Evolutionary conservation across 2,888 invertebrate species (phyloP).

Genomic region (Tipula lateralis): DNA sequence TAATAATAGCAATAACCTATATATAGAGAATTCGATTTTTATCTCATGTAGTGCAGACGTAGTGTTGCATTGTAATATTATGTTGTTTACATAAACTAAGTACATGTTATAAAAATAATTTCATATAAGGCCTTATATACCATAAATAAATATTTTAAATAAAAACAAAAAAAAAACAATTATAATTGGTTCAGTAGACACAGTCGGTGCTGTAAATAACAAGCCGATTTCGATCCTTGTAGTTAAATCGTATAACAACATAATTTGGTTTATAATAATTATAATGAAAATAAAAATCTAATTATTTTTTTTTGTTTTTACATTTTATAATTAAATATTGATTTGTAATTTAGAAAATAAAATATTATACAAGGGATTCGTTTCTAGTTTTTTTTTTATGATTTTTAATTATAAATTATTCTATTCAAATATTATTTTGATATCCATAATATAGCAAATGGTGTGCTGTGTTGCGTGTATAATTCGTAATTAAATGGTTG

Average conservation of each 20-base stretch:
- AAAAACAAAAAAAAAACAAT: not conserved
- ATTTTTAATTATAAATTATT: constrained; percentile 2
- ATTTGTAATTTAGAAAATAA: not conserved
- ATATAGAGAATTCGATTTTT: not conserved
- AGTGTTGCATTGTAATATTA: not conserved
- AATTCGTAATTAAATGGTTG: not conserved
- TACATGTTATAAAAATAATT: constrained; percentile 1
- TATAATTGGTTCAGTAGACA: not conserved
- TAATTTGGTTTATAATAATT: not conserved
- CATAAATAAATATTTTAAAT: not conserved
- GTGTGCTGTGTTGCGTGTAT: not conserved
- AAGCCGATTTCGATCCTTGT: not conserved
- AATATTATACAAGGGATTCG: not conserved
- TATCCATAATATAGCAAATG: not conserved
- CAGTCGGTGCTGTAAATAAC: not conserved
- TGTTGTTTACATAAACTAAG: not conserved
- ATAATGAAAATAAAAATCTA: not conserved
- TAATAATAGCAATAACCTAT: not conserved
- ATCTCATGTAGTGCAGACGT: not conserved
- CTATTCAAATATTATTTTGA: not conserved
- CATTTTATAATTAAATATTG: constrained; percentile 5
- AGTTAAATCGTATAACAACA: not conserved
- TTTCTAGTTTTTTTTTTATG: not conserved
- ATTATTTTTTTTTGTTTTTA: not conserved
- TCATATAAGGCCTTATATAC: not conserved